Evolutionary conservation across 64 coral and sea anemone species (phyloP).

Genomic region (Pocillopora damicornis): DNA sequence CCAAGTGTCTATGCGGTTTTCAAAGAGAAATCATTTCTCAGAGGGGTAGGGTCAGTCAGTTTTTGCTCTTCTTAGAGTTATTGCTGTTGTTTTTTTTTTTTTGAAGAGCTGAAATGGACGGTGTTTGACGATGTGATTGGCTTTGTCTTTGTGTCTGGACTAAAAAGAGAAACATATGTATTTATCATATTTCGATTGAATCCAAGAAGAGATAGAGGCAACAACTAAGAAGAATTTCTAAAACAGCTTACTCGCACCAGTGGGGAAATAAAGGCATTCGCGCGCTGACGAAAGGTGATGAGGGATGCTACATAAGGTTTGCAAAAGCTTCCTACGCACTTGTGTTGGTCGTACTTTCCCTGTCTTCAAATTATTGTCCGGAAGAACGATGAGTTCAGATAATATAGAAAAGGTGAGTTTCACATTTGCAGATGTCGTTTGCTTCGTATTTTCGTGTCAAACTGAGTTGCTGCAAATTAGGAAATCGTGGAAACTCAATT

Average conservation of each 20-base stretch:
- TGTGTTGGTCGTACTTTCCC: background rate
- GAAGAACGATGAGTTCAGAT: conserved; percentile 20
- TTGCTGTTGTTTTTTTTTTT: background rate
- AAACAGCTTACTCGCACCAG: too few species aligned
- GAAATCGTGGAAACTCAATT: background rate
- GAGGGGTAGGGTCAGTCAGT: conserved; percentile 5
- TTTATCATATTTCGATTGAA: background rate
- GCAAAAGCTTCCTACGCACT: too few species aligned
- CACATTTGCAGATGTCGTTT: background rate
- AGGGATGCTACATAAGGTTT: too few species aligned
- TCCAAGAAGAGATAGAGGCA: too few species aligned
- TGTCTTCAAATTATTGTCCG: background rate
- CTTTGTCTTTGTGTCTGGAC: too few species aligned
- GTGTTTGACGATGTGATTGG: too few species aligned
- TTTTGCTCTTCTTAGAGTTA: background rate
- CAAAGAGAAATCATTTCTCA: background rate
- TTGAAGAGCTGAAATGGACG: background rate
- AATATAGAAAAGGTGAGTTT: conserved; percentile 4
- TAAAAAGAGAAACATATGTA: background rate
- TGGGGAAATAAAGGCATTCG: too few species aligned
- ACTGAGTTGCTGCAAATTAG: background rate
- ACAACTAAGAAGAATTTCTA: too few species aligned
- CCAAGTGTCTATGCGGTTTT: background rate
- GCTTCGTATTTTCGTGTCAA: background rate
- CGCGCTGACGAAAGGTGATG: too few species aligned